These are phyloP conservation scores for Thelaira solivaga DNA, from an alignment of 2,888 invertebrate genomes.

Conservation along the genomic window DNA sequence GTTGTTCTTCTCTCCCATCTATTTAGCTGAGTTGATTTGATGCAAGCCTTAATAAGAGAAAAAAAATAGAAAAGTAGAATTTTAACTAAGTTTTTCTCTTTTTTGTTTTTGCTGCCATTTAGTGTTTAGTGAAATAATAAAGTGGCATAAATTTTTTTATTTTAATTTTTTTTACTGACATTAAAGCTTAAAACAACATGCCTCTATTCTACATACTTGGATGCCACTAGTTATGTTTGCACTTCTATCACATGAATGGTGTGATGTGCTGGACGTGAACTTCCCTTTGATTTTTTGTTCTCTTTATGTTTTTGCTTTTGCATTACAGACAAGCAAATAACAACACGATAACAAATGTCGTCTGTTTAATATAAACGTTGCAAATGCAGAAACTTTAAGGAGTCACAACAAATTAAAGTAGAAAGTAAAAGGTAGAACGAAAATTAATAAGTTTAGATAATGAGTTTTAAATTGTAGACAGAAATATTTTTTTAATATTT, in stretches of 20 bases:
- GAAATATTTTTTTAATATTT: too few species aligned
- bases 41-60: conserved; percentile 22
- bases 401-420: neutral
- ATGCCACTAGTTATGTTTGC: conserved; percentile 15
- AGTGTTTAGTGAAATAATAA: conserved; percentile 47
- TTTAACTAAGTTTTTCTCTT: conserved; percentile 35
- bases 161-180: too few species aligned
- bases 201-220: conserved; percentile 1
- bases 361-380: neutral
- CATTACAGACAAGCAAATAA: conserved; percentile 30
- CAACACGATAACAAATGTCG: conserved; percentile 41
- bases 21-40: neutral
- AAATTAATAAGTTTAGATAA: too few species aligned
- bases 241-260: conserved; percentile 13
- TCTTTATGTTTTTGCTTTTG: too few species aligned
- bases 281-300: too few species aligned
- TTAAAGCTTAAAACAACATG: conserved; percentile 23
- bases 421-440: neutral
- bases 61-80: conserved; percentile 26
- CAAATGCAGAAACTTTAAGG: neutral
- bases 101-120: conserved; percentile 30
- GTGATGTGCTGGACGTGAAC: conserved; percentile 46
- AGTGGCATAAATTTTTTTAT: conserved; percentile 43
- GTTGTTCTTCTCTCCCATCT: neutral
- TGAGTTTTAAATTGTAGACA: too few species aligned